Base-by-base conservation (phyloP, 2,797 vertebrate genomes). In the Dendrocincla tyrannina region DNA sequence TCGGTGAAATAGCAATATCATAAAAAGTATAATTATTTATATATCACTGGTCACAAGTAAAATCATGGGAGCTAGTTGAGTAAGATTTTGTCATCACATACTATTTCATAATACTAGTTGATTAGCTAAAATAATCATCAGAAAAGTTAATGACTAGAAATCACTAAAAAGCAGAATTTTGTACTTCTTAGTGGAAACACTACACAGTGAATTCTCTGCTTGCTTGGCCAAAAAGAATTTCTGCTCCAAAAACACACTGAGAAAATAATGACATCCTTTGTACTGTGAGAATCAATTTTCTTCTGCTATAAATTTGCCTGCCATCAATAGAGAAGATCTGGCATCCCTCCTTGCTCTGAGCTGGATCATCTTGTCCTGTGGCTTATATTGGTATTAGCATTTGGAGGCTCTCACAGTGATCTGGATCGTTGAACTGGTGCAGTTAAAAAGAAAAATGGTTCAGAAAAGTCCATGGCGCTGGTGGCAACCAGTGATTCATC, bases 271-370 rank as follows among this genome's bases (percentile, higher is more conserved):
- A 13, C 47, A 58, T 88, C 60, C 73, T 88, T 95, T 95, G 53
- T 88, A 83, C 33, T 42, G 60, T 15, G 49, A 88, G 62, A 72
- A 50, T n/a, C 20, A 17, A 10, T 93, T 88, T 77, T 88, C 20
- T 83, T 84, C n/a, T 85, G 55, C 33, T 92, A 17, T 91, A 93
- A 91, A 94, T 91, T 73, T 94, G 13, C n/a, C 10, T 60, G 49
- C 78, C 56, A 49, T 49, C 33, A 89, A 14, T 80, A 89, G 49
- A 77, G 42, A 47, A 92, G 15, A 16, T 49, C 58, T 94, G 88
- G 85, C 82, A 78, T 72, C 41, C 41, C 24, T 91, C 11, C 33
- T 91, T 85, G 13, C 12, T 72, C 68, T 83, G n/a, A 68, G 60
- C 60, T 85, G 73, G 78, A 35, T 93, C 73, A 17, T 93, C 56